phyloP scores from a whole-genome alignment of 1,140 invertebrate genomes.

The Zaprionus kolodkinae region DNA sequence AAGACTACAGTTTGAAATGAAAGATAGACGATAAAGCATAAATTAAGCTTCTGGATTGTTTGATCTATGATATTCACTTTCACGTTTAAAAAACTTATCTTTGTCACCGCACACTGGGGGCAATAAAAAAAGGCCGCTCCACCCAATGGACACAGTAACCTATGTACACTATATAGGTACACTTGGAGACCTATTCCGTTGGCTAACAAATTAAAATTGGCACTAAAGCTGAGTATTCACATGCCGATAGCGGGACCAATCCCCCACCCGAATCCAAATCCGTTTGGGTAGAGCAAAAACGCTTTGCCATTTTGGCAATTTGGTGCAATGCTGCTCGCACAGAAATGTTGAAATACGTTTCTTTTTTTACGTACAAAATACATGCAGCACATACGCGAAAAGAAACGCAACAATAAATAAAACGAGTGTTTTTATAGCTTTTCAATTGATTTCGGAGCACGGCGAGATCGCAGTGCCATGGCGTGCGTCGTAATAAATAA shows the following conservation, averaged over 20 bases:
- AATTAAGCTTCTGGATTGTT: background rate
- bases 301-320: constrained; percentile 75
- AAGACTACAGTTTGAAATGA: background rate
- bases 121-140: constrained; percentile 14
- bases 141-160: background rate
- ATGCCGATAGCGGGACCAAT: background rate
- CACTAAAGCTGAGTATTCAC: constrained; percentile 12
- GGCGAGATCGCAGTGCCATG: constrained; percentile 28
- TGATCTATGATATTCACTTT: background rate
- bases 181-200: constrained; percentile 1
- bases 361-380: constrained; percentile 51
- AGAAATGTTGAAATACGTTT: constrained; percentile 78
- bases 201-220: constrained; percentile 25
- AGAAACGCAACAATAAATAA: constrained; percentile 74
- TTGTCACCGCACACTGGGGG: background rate
- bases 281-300: constrained; percentile 50
- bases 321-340: constrained; percentile 65
- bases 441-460: constrained; percentile 73
- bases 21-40: too few species aligned
- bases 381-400: constrained; percentile 45
- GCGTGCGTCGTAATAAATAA: constrained; percentile 76
- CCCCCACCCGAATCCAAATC: background rate
- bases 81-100: background rate
- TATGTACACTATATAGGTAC: background rate
- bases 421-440: constrained; percentile 79